Evolutionary conservation across 2,888 invertebrate genomes (phyloP), one percentile per base, ranked within the genome.

Genomic region (Dyspetes luteomarginatus): DNA sequence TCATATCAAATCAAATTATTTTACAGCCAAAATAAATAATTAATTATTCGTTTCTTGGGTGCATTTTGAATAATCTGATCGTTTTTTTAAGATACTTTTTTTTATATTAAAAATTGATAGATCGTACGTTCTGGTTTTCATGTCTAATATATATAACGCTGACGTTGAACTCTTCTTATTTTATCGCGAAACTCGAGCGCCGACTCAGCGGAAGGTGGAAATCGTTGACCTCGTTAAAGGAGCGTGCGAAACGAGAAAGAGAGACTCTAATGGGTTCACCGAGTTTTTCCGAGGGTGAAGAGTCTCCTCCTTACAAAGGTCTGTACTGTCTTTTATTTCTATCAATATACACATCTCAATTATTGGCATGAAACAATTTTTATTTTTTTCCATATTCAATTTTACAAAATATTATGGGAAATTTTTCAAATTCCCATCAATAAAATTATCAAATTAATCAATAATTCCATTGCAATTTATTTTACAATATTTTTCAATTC

Each of bases 191-290:
- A 73, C 72, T 77, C 50, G 72, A 68, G 56, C 72, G 76, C 50
- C 56, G 50, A 69, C 69, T 62, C 82, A 79, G 81, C 81, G 82
- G 83, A 86, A 85, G 84, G 83, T 82, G 85, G 83, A 87, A 86
- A 87, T 87, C 83, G 81, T 81, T 82, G 84, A 84, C 84, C 85
- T 85, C 84, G 83, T 86, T 87, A 84, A 75, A 85, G 78, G 83
- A 82, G 78, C 86, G 84, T 87, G 87, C 80, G 86, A 87, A 87
- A 65, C 65, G 30, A 19, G 19, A 41, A 43, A 62, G 50, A 50
- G 50, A 45, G n/a, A 69, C 50, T 67, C 56, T 52, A 73, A 81
- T 73, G 43, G 74, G 64, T 67, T 69, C 62, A 81, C 64, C 71
- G 58, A 72, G 74, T 64, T 76, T 82, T 79, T 74, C 78, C 78